These are phyloP conservation scores for Spea multiplicata DNA, from an alignment of 2,113 vertebrate species.

Conservation along the genomic window DNA sequence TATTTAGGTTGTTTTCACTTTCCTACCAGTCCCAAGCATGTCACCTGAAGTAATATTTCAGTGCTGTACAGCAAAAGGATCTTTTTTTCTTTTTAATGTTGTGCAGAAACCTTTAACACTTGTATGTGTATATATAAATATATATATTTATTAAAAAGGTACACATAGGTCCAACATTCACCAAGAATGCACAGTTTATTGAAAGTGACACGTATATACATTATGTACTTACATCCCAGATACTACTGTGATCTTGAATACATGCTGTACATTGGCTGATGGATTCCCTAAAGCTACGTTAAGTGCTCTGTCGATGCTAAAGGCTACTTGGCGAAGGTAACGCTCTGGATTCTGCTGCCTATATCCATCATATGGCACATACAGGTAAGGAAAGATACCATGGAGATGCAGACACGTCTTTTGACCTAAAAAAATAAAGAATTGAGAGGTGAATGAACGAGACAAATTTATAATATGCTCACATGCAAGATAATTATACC, in stretches of 20 bases:
- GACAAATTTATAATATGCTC: not conserved
- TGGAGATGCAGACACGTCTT: slow-evolving; percentile 97
- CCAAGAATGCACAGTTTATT: too few relatives aligned
- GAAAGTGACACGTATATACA: slow-evolving; percentile 27
- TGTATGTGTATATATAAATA: too few relatives aligned
- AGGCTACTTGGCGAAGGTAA: slow-evolving; percentile 89
- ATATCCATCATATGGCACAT: slow-evolving; percentile 86
- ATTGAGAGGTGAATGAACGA: slow-evolving; percentile 34
- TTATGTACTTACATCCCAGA: slow-evolving; percentile 89
- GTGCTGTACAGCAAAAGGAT: too few relatives aligned
- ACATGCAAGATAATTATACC: too few relatives aligned
- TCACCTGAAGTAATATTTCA: too few relatives aligned
- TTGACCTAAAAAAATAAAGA: slow-evolving; percentile 75
- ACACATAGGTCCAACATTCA: too few relatives aligned
- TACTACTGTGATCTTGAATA: slow-evolving; percentile 93
- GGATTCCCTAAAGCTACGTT: slow-evolving; percentile 94
- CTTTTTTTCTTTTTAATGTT: too few relatives aligned
- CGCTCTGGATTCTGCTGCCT: slow-evolving; percentile 75
- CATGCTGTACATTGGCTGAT: slow-evolving; percentile 82
- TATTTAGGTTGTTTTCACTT: too few relatives aligned
- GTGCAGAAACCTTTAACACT: too few relatives aligned
- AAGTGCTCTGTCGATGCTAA: slow-evolving; percentile 95
- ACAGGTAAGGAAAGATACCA: slow-evolving; percentile 93
- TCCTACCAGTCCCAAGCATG: too few relatives aligned
- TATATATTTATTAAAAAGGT: too few relatives aligned